Conservation (phyloP, 2,797 vertebrate species). For the Myotis findleyi region DNA sequence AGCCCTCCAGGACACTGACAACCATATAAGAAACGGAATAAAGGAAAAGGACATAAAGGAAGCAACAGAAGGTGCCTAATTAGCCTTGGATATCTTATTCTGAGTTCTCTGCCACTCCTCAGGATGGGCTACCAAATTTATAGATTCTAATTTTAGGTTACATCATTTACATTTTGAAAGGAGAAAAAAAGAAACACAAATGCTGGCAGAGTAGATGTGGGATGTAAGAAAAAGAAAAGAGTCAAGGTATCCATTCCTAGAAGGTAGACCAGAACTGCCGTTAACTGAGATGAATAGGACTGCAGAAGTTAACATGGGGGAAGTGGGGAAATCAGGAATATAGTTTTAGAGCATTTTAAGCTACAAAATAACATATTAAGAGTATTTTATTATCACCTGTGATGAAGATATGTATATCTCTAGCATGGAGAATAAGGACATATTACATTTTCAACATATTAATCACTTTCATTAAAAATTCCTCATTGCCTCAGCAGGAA, state of each 20-base stretch:
- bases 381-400: neutral
- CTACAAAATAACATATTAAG: neutral
- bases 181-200: constrained; percentile 4
- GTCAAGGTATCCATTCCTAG: neutral
- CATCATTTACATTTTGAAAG: constrained; percentile 33
- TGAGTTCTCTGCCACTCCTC: neutral
- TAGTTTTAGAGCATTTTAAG: neutral
- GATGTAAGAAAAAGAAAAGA: neutral
- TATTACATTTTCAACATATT: neutral
- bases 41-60: neutral
- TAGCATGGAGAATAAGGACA: neutral
- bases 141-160: neutral
- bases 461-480: neutral
- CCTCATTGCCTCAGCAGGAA: constrained; percentile 9
- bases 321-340: neutral
- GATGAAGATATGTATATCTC: constrained; percentile 12
- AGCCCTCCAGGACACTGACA: neutral
- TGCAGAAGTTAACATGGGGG: neutral
- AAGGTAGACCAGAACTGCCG: neutral
- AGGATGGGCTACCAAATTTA: neutral
- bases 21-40: neutral
- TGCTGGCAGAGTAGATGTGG: neutral
- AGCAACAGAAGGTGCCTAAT: neutral
- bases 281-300: neutral
- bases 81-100: neutral